Base-by-base conservation (phyloP, 2,888 invertebrate genomes). In the Boloria euphrosyne region DNA sequence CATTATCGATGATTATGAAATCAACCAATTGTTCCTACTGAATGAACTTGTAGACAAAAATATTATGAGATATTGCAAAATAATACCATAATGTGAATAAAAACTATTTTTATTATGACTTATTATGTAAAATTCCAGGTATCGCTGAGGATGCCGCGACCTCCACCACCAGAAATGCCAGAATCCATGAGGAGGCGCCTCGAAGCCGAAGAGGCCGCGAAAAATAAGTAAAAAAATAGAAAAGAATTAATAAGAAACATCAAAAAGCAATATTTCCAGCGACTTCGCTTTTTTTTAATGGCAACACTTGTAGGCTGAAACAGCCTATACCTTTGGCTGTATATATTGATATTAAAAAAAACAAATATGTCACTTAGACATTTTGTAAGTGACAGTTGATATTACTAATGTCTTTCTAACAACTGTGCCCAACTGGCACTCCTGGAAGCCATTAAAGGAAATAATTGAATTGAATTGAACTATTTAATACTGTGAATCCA, bases 151-250 rank as follows among this genome's bases (percentile, higher is more conserved):
- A 95, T 99, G 93, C 99, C 98, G 67, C 95, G 99, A 77, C 98
- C 98, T 69, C 98, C 99, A 83, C 98, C 98, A 80, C 97, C 98
- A 78, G 96, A 96, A 90, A 98, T 98, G 98, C 98, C 98, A 16
- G 98, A 97, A 84, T 96, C 97, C 14, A 93, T 98, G 81, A 96
- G 96, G 87, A 94, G 94, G 88, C 96, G 97, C 74, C 84, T 94
- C 43, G 93, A 89, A 68, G 93, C 91, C 0, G 89, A 90, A 54
- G 88, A 81, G 64, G 87, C 83, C 13, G 80, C 78, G 13, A 86
- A 85, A 71, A 66, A 80, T 49, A 86, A 90, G 83, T 87, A 81
- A 89, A 84, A 58, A 58, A 49, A 17, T 49, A 59, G 58, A 38
- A 7, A 38, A 10, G n/a, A n/a, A 46, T 18, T 46, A 14, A 22